Evolutionary conservation across 2,797 vertebrate species (phyloP), one percentile per base, ranked within the genome.

Genomic region (Characodon lateralis): DNA sequence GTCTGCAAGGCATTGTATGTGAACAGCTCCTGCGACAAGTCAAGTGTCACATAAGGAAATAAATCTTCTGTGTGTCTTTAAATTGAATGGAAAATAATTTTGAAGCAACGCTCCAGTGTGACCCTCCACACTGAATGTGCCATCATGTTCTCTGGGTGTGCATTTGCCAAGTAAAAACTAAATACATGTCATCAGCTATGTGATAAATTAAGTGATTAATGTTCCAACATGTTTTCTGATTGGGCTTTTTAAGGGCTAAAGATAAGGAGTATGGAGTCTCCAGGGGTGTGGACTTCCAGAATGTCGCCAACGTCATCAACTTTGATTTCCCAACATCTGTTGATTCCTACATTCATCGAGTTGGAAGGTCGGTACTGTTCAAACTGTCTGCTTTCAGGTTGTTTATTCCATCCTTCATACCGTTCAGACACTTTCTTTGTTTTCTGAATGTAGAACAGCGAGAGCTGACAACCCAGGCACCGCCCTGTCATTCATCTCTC

Each of bases 261-360:
- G 98, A 98, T 53, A 96, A 94, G 0, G 98, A 99, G 85, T 97
- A 95, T 0, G 94, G 98, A 0, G 96, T 97, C 46, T 96, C 98
- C 5, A 94, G 98, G 50, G 98, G 98, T 0, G 96, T 99, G 2
- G 98, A 99, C 85, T 99, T 99, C 93, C 97, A 98, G 51, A 96
- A 98, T 0, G 96, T 99, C 0, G 93, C 95, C 5, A 96, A 96
- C 0, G 97, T 99, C 83, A 85, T 99, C 86, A 99, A 98, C 91
- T 98, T 98, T 74, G 98, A 99, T 18, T 96, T 98, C 24, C 98
- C 98, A 0, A n/a, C 86, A 0, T 93, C 94, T 0, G 92, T 96
- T 0, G 97, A 98, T 5, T 96, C 97, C 14, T 99, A 99, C 85
- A 96, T 99, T 43, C 98, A 98, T 79, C 94, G 97, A 1, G 98